phyloP scores from a whole-genome alignment of 2,113 vertebrate species.

The Kryptolebias marmoratus region DNA sequence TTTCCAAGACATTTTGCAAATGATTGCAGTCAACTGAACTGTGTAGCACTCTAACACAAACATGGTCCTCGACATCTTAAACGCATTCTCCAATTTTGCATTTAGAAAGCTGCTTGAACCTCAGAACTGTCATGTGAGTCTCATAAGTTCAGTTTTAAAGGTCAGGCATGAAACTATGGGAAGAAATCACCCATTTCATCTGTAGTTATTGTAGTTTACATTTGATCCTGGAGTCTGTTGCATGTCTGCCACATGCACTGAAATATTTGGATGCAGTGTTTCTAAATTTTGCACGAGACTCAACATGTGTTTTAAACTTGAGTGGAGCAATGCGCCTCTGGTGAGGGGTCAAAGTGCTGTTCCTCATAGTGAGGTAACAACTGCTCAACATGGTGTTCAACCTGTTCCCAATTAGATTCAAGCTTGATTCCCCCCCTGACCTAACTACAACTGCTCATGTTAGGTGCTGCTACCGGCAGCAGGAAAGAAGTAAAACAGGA shows the following conservation, averaged over 20 bases:
- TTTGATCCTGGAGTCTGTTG: too few species aligned
- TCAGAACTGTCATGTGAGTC: too few species aligned
- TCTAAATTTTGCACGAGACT: not conserved
- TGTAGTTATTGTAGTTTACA: too few species aligned
- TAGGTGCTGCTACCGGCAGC: constrained; percentile 20
- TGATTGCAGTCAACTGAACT: too few species aligned
- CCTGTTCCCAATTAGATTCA: constrained; percentile 35
- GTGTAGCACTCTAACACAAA: too few species aligned
- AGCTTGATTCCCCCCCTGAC: constrained; percentile 38
- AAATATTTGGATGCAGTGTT: not conserved
- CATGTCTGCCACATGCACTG: not conserved
- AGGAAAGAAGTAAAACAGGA: constrained; percentile 8
- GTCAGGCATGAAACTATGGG: too few species aligned
- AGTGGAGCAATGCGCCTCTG: constrained; percentile 8
- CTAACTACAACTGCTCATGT: constrained; percentile 31
- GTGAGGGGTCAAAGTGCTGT: constrained; percentile 23
- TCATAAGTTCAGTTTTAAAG: too few species aligned
- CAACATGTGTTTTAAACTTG: constrained; percentile 12
- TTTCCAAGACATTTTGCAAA: too few species aligned
- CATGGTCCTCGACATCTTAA: too few species aligned
- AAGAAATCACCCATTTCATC: too few species aligned
- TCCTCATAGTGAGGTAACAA: constrained; percentile 25
- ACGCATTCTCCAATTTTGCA: too few species aligned
- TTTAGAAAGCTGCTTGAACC: too few species aligned
- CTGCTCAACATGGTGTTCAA: constrained; percentile 37